These are phyloP conservation scores for Pipistrellus nathusii DNA, from an alignment of 2,797 vertebrate species.

Conservation along the genomic window DNA sequence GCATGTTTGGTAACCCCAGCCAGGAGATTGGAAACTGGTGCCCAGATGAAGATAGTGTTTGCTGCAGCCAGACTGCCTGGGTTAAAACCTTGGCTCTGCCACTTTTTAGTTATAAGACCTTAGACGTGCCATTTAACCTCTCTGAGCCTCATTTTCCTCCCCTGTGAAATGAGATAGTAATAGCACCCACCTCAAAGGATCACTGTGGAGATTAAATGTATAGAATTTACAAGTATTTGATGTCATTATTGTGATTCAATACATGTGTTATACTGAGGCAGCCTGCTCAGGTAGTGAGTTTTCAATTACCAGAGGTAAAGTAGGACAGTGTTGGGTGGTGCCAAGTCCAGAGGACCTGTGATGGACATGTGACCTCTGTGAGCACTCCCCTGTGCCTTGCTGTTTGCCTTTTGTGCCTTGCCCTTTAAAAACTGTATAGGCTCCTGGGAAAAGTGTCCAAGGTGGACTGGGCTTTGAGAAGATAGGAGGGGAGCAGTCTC, in stretches of 20 bases:
- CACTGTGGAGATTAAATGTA: neutral
- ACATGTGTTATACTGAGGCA: neutral
- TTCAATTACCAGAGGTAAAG: neutral
- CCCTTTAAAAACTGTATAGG: neutral
- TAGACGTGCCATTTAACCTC: neutral
- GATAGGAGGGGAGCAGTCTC: neutral
- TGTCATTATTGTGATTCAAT: neutral
- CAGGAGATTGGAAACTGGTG: neutral
- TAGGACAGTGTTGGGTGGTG: neutral
- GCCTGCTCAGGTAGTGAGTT: neutral
- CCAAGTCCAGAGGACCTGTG: neutral
- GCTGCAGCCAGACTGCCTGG: neutral
- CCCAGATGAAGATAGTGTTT: neutral
- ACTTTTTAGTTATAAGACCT: neutral
- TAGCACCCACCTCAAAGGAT: neutral
- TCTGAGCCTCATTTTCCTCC: neutral
- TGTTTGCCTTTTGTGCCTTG: neutral
- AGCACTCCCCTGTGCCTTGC: neutral
- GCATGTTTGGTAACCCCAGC: accelerated
- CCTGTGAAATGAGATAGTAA: neutral
- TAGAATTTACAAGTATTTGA: neutral
- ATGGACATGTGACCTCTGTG: neutral
- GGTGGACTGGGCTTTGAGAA: neutral
- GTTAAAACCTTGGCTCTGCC: neutral
- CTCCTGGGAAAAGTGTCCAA: neutral